Evolutionary conservation across 2,797 vertebrate species (phyloP).

Genomic region (Scomberomorus guttatus): DNA sequence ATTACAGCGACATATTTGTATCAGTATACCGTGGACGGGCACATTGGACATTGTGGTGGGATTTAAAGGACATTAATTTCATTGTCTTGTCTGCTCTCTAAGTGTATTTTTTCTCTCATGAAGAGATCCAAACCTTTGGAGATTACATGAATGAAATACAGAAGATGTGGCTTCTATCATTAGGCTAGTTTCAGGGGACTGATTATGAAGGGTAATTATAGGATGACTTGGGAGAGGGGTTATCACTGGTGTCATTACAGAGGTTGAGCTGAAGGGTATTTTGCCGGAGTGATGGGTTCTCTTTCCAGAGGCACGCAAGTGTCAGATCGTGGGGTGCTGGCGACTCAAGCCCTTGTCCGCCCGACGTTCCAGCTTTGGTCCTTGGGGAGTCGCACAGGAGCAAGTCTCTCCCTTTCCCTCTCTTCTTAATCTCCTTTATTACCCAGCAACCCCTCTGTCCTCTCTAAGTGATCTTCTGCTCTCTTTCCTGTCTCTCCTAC

Average conservation of each 20-base stretch:
- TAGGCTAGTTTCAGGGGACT: conserved; percentile 62
- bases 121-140: conserved; percentile 31
- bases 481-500: conserved; percentile 64
- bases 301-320: conserved; percentile 45
- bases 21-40: conserved; percentile 7
- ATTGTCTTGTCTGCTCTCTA: conserved; percentile 19
- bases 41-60: neutral
- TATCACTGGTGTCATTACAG: conserved; percentile 60
- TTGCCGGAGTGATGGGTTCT: conserved; percentile 49
- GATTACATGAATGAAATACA: conserved; percentile 51
- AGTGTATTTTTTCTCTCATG: neutral
- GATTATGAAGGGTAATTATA: conserved; percentile 68
- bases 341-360: conserved; percentile 37
- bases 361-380: conserved; percentile 25
- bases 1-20: conserved; percentile 45
- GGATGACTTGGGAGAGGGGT: conserved; percentile 65
- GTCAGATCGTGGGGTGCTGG: conserved; percentile 50
- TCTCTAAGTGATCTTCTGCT: conserved; percentile 67
- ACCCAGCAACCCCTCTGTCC: conserved; percentile 65
- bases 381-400: conserved; percentile 47
- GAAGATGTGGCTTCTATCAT: conserved; percentile 50
- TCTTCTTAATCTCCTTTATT: conserved; percentile 67
- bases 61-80: conserved; percentile 25
- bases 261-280: conserved; percentile 71
- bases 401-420: conserved; percentile 39